Evolutionary conservation across 2,113 vertebrate species (phyloP).

Genomic region (Forbesichthys papilliferus): DNA sequence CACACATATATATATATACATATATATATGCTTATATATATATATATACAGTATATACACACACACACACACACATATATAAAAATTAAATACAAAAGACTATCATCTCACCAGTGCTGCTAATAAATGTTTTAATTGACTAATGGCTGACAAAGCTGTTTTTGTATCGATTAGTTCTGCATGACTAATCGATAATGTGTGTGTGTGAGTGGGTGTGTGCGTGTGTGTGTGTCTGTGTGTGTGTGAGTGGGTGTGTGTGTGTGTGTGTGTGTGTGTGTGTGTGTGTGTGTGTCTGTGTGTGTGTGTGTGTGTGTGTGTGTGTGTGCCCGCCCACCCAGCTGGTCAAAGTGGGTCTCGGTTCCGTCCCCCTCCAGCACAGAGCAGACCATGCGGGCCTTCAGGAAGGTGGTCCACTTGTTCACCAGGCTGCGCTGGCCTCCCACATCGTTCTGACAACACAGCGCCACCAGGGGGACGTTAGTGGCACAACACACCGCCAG

Average conservation of each 20-base stretch:
- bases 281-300: too few relatives aligned
- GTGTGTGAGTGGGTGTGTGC: neutral
- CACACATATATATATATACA: neutral
- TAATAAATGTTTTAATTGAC: neutral
- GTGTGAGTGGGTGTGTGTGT: too few relatives aligned
- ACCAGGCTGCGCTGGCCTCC: conserved; percentile 97
- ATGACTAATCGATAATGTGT: neutral
- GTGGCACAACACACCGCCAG: too few relatives aligned
- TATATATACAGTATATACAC: too few relatives aligned
- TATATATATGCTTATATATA: neutral
- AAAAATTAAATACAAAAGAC: neutral
- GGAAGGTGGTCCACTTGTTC: conserved; percentile 98
- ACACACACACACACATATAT: neutral
- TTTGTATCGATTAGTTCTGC: too few relatives aligned
- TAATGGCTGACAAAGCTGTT: too few relatives aligned
- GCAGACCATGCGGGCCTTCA: conserved; percentile 94
- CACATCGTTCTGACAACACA: conserved; percentile 83
- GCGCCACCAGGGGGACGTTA: too few relatives aligned
- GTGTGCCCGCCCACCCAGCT: conserved; percentile 81
- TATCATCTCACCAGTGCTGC: conserved; percentile 5
- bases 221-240: too few relatives aligned
- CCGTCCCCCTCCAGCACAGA: conserved; percentile 95
- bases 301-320: too few relatives aligned
- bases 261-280: too few relatives aligned
- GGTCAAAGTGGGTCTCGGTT: conserved; percentile 94